Conservation (phyloP, 2,797 vertebrate species). For the Bothrops alternatus region DNA sequence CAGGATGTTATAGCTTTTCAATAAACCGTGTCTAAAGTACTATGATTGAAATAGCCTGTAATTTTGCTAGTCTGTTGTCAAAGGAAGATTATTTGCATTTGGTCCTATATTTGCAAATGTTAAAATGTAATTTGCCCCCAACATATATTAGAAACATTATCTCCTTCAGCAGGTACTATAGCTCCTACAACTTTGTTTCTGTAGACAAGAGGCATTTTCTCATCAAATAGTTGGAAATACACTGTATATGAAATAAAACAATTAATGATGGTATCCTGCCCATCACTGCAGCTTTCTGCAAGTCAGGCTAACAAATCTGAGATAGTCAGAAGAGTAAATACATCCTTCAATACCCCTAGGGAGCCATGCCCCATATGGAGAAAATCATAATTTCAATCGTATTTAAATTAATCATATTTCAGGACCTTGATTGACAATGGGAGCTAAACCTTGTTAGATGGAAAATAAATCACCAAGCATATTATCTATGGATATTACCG, state of each 20-base stretch:
- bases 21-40: no score
- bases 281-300: constrained; percentile 7
- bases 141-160: neutral
- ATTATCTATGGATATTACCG: neutral
- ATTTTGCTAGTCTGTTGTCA: neutral
- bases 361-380: constrained; percentile 51
- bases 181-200: neutral
- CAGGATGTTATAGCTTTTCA: no score
- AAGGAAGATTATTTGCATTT: neutral
- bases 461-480: constrained; percentile 63
- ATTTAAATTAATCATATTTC: constrained; percentile 58
- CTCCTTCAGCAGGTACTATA: neutral
- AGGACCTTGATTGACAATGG: constrained; percentile 64
- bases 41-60: neutral
- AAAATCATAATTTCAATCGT: neutral
- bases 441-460: constrained; percentile 51
- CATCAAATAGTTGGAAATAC: constrained; percentile 5
- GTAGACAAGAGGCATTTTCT: neutral
- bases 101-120: neutral
- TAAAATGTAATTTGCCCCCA: neutral
- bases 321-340: constrained; percentile 61
- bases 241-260: neutral
- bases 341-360: neutral
- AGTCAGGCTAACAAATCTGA: constrained; percentile 43
- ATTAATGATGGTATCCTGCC: constrained; percentile 10